Percentiles rank a stretch among this genome's conserved stretches.
phyloP scores from a whole-genome alignment of 2,113 vertebrate genomes.

The Corythornis madagascariensis region DNA sequence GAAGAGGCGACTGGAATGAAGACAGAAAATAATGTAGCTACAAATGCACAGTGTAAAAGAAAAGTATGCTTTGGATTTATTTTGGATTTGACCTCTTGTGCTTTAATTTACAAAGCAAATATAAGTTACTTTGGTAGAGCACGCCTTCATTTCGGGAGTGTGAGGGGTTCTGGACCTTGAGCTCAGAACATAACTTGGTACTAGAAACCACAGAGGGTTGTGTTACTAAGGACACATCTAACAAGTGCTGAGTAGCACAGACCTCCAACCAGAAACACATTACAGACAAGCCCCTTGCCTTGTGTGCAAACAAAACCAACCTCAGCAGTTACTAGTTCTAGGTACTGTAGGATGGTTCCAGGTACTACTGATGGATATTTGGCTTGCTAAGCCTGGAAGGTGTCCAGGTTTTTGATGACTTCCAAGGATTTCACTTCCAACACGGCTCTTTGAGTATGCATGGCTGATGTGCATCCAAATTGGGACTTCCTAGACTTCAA shows the following conservation, averaged over 20 bases:
- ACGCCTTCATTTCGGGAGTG: not conserved
- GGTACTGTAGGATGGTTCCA: not conserved
- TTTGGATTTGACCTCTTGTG: not conserved
- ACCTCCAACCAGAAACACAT: not conserved
- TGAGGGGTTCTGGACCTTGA: not conserved
- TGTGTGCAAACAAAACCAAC: not conserved
- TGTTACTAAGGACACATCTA: not conserved
- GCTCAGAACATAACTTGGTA: fast-evolving
- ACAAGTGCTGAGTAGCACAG: not conserved
- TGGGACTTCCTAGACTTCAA: not conserved
- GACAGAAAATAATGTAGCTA: not conserved
- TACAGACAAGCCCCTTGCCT: not conserved
- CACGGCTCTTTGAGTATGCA: not conserved
- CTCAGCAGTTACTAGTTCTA: not conserved
- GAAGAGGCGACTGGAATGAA: slow-evolving; percentile 76
- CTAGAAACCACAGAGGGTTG: not conserved
- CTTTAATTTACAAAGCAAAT: not conserved
- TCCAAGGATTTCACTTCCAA: not conserved
- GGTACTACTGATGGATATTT: not conserved
- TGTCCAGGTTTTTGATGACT: not conserved
- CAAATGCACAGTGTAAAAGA: slow-evolving; percentile 66
- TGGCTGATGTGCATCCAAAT: not conserved
- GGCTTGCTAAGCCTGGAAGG: slow-evolving; percentile 2
- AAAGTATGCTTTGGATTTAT: slow-evolving; percentile 73
- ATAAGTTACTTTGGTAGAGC: not conserved